Conservation (phyloP, 1,140 invertebrate genomes). For the Maconellicoccus hirsutus region DNA sequence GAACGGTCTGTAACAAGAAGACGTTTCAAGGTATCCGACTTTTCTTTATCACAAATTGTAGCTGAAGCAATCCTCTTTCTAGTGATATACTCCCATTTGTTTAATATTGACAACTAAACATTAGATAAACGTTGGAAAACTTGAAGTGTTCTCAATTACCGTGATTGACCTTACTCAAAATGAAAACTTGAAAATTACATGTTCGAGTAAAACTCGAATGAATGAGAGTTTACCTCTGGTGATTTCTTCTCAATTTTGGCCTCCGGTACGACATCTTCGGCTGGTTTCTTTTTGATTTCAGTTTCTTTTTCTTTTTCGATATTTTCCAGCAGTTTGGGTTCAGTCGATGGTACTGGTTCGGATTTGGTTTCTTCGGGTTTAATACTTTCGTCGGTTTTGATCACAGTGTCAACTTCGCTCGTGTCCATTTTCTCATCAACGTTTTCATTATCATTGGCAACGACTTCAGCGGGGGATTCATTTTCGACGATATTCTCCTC, state of each 20-base stretch:
- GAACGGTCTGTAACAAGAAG: no score
- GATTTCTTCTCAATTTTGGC: constrained; percentile 8
- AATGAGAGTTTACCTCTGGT: constrained; percentile 15
- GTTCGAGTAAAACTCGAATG: background rate
- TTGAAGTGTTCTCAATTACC: no score
- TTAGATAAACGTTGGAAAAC: no score
- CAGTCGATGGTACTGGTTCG: background rate
- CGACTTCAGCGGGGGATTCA: background rate
- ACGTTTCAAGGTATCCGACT: no score
- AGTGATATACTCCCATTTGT: no score
- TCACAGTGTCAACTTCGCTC: background rate
- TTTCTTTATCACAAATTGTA: no score
- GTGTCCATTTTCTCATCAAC: background rate
- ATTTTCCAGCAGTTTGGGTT: constrained; percentile 5
- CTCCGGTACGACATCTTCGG: background rate
- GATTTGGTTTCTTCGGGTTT: background rate
- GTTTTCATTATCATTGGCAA: no score
- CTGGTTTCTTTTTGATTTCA: constrained; percentile 19
- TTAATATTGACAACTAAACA: no score
- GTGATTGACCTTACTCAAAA: no score
- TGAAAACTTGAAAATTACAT: no score
- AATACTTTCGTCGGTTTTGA: background rate
- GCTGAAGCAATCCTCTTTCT: no score
- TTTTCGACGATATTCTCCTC: background rate
- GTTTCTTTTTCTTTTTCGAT: constrained; percentile 12